These are phyloP conservation scores for Tenrec ecaudatus DNA, from an alignment of 2,113 vertebrate genomes.

Conservation along the genomic window DNA sequence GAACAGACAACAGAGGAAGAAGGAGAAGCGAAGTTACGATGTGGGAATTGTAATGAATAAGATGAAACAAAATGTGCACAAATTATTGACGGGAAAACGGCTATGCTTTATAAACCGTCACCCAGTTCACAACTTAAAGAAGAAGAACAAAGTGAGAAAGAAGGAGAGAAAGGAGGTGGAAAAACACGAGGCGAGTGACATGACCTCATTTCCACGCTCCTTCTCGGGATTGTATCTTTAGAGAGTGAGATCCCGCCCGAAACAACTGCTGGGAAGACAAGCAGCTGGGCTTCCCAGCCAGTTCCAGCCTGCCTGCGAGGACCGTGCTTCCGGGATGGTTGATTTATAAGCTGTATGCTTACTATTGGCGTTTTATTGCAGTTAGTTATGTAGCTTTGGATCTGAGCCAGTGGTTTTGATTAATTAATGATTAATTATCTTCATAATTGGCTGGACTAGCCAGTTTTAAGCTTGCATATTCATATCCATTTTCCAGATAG, in stretches of 20 bases:
- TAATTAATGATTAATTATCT: not conserved
- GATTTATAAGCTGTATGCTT: not conserved
- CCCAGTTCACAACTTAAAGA: no score
- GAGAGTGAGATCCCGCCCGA: not conserved
- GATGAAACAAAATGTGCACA: no score
- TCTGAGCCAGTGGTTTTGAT: slow-evolving; percentile 20
- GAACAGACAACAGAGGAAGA: no score
- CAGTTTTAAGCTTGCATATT: slow-evolving; percentile 22
- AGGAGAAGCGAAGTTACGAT: no score
- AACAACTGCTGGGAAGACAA: not conserved
- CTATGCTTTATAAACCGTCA: no score
- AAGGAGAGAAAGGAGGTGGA: no score
- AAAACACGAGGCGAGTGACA: slow-evolving; percentile 27
- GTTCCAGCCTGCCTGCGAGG: not conserved
- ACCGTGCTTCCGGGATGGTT: not conserved
- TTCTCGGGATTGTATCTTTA: not conserved
- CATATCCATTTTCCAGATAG: not conserved
- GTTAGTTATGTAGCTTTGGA: not conserved
- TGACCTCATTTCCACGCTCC: not conserved
- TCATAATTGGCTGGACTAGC: slow-evolving; percentile 4
- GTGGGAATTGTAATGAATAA: no score
- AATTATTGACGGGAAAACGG: no score
- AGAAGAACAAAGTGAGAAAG: no score
- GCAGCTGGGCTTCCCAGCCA: not conserved
- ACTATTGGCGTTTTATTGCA: not conserved